These are phyloP conservation scores for Drosophila anomalata DNA, from an alignment of 2,888 invertebrate species.

Conservation along the genomic window DNA sequence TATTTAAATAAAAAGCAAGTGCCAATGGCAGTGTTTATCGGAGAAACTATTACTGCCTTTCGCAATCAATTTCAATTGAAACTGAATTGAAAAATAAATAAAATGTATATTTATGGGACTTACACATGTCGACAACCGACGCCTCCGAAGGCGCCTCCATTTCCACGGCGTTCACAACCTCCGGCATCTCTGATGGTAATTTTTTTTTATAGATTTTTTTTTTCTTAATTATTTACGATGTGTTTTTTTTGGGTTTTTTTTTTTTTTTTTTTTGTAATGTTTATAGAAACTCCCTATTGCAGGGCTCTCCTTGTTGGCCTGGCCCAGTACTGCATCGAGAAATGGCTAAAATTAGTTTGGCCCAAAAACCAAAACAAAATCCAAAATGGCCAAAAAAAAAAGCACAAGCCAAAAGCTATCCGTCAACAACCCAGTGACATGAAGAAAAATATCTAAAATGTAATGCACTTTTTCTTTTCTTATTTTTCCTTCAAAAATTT, in stretches of 20 bases:
- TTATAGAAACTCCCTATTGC: constrained; percentile 10
- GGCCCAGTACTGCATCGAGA: constrained; percentile 34
- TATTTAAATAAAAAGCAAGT: background rate
- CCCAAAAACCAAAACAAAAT: constrained; percentile 17
- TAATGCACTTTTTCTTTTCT: constrained; percentile 5
- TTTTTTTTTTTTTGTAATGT: background rate
- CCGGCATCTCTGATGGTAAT: constrained; percentile 30
- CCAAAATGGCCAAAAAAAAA: constrained; percentile 13
- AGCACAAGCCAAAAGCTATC: constrained; percentile 11
- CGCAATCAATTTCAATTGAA: background rate
- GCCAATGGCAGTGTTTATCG: background rate
- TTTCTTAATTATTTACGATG: constrained; percentile 1
- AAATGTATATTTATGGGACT: constrained; percentile 7
- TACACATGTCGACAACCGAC: constrained; percentile 35
- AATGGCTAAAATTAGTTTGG: constrained; percentile 36
- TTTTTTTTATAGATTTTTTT: constrained; percentile 1
- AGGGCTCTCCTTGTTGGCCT: constrained; percentile 5
- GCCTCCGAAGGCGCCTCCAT: constrained; percentile 40
- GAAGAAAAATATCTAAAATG: background rate
- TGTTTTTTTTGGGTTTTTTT: background rate
- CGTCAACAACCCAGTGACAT: background rate
- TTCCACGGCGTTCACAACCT: constrained; percentile 34
- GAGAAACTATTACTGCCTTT: too few species aligned
- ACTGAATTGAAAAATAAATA: background rate
- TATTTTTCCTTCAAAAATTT: background rate